These are phyloP conservation scores for Littorina saxatilis DNA, from an alignment of 1,140 invertebrate species.

Conservation along the genomic window DNA sequence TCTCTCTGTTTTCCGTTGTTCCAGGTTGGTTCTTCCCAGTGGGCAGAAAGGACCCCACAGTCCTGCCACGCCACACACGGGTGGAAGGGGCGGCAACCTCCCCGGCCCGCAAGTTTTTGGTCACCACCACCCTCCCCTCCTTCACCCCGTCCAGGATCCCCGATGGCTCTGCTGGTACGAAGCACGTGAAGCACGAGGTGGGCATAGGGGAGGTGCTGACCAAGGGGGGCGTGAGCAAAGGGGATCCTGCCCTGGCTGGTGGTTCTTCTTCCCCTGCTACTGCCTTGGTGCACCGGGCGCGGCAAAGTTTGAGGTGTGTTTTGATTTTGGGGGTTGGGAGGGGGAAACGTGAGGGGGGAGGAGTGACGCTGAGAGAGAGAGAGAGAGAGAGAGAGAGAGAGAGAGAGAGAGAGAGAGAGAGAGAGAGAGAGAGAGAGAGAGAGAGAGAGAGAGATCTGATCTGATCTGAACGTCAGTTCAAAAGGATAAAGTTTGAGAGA, in stretches of 20 bases:
- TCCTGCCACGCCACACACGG: conserved; percentile 32
- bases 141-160: conserved; percentile 24
- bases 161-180: background rate
- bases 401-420: too few relatives aligned
- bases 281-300: background rate
- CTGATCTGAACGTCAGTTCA: too few relatives aligned
- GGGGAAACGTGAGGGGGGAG: too few relatives aligned
- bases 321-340: too few relatives aligned
- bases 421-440: too few relatives aligned
- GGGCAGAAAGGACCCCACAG: background rate
- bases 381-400: background rate
- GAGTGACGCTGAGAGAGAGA: background rate
- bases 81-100: conserved; percentile 34
- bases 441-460: too few relatives aligned
- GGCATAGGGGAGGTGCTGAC: conserved; percentile 39
- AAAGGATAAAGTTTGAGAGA: too few relatives aligned
- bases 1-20: background rate
- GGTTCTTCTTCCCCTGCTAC: background rate
- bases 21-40: conserved; percentile 45
- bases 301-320: conserved; percentile 15
- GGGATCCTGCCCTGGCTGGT: background rate
- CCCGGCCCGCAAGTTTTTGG: conserved; percentile 33
- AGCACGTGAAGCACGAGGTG: conserved; percentile 36
- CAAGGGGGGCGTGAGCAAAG: conserved; percentile 29
- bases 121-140: conserved; percentile 38